A percentile compares a stretch with the other conserved stretches of the same genome.
Evolutionary conservation across 2,888 invertebrate species (phyloP).

Genomic region (Drosophila demipolita): DNA sequence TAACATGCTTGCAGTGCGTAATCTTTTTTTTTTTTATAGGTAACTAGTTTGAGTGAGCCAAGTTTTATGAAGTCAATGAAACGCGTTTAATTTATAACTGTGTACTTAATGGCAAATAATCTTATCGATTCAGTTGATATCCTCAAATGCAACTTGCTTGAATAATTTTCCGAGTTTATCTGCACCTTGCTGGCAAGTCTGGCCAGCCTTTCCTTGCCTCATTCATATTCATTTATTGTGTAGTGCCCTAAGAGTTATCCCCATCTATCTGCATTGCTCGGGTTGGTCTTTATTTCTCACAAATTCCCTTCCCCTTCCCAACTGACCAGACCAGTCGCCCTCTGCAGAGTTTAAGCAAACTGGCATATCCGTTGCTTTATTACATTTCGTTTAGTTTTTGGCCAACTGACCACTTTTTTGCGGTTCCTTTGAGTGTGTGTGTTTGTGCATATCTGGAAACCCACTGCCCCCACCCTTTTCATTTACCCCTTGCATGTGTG

Average conservation of each 20-base stretch:
- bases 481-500: slow-evolving; percentile 1
- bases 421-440: slow-evolving; percentile 68
- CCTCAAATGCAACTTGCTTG: slow-evolving; percentile 2
- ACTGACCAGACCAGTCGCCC: not conserved
- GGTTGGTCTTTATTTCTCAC: not conserved
- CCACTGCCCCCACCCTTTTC: not conserved
- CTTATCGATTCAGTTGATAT: slow-evolving; percentile 10
- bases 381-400: slow-evolving; percentile 80
- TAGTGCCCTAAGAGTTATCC: slow-evolving; percentile 42
- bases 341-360: slow-evolving; percentile 62
- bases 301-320: not conserved
- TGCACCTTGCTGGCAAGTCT: slow-evolving; percentile 11
- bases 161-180: not conserved
- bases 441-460: slow-evolving; percentile 23
- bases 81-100: slow-evolving; percentile 1
- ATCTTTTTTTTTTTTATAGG: not conserved
- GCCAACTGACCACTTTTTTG: slow-evolving; percentile 80
- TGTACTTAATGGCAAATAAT: not conserved
- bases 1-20: not conserved
- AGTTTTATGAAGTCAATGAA: not conserved
- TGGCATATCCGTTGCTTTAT: slow-evolving; percentile 79
- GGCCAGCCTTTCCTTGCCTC: slow-evolving; percentile 47
- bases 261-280: slow-evolving; percentile 49
- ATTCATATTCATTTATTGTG: slow-evolving; percentile 79
- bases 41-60: not conserved